These are phyloP conservation scores for Drosophila gunungcola DNA, from an alignment of 1,140 invertebrate species.

Conservation along the genomic window DNA sequence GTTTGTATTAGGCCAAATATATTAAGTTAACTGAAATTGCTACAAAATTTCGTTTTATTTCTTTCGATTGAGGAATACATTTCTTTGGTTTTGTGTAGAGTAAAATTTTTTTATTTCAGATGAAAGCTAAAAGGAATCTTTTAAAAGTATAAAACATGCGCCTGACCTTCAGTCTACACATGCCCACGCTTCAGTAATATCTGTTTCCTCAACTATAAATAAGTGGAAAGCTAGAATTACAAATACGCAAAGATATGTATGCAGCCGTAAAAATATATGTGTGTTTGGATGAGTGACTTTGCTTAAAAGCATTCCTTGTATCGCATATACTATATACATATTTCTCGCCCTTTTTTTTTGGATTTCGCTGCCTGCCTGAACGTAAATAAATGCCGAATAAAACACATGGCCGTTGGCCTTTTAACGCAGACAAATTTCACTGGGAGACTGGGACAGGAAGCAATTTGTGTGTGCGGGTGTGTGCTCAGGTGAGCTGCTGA, in stretches of 20 bases:
- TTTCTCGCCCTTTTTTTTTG: conserved; percentile 29
- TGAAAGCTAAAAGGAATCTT: conserved; percentile 27
- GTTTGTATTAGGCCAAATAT: no score
- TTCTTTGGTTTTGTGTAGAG: background rate
- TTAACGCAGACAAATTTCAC: conserved; percentile 43
- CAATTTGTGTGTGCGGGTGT: conserved; percentile 39
- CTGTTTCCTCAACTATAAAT: conserved; percentile 41
- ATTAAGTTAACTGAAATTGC: no score
- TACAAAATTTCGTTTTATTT: background rate
- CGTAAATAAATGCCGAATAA: conserved; percentile 63
- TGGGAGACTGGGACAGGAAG: conserved; percentile 50
- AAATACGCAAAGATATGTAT: conserved; percentile 16
- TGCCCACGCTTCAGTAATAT: conserved; percentile 22
- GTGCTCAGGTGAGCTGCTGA: conserved; percentile 9
- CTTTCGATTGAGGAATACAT: conserved; percentile 3
- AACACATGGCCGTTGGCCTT: conserved; percentile 65
- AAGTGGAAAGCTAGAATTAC: conserved; percentile 42
- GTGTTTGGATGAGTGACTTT: conserved; percentile 39
- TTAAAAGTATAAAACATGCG: conserved; percentile 5
- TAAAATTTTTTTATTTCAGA: conserved; percentile 5
- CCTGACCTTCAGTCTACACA: conserved; percentile 17
- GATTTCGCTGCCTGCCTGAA: conserved; percentile 20
- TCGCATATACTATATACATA: conserved; percentile 17
- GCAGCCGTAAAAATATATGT: conserved; percentile 22
- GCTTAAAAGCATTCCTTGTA: conserved; percentile 51